Evolutionary conservation across 30 jellyfish, hydroid and myxozoan genomes (phyloP).

Genomic region (Turritopsis dohrnii): DNA sequence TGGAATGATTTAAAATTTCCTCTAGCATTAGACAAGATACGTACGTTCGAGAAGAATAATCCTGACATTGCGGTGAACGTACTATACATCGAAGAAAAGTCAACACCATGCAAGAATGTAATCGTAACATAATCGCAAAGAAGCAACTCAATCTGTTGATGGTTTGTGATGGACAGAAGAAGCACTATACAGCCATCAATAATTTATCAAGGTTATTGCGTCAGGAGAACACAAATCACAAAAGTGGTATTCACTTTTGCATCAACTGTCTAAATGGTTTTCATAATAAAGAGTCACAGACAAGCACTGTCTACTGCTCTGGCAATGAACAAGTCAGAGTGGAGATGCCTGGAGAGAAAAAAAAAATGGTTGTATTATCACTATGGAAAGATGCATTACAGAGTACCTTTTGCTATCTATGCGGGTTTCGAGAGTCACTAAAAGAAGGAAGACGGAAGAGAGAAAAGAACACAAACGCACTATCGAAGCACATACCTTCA

Average conservation of each 20-base stretch:
- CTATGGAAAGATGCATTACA: neutral
- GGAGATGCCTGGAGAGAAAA: conserved; percentile 26
- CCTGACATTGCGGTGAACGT: conserved; percentile 33
- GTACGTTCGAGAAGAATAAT: conserved; percentile 28
- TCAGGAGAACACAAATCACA: conserved; percentile 7
- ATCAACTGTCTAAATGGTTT: conserved; percentile 24
- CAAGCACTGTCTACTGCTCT: neutral
- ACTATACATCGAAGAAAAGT: neutral
- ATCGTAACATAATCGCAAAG: neutral
- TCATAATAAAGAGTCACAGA: conserved; percentile 6
- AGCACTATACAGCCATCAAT: conserved; percentile 9
- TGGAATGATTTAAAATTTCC: conserved; percentile 24
- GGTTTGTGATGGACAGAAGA: conserved; percentile 24
- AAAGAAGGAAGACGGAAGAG: conserved; percentile 18
- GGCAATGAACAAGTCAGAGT: conserved; percentile 20
- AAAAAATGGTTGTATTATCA: neutral
- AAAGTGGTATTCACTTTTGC: conserved; percentile 19
- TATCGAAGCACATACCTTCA: conserved; percentile 4
- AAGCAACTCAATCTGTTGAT: conserved; percentile 24
- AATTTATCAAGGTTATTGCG: neutral
- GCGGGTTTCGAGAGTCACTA: conserved; percentile 33
- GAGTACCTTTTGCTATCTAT: conserved; percentile 24
- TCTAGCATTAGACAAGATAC: neutral
- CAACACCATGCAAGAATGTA: neutral
- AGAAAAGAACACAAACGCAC: neutral